These are phyloP conservation scores for Carassius carassius DNA, from an alignment of 2,113 vertebrate genomes.

Conservation along the genomic window DNA sequence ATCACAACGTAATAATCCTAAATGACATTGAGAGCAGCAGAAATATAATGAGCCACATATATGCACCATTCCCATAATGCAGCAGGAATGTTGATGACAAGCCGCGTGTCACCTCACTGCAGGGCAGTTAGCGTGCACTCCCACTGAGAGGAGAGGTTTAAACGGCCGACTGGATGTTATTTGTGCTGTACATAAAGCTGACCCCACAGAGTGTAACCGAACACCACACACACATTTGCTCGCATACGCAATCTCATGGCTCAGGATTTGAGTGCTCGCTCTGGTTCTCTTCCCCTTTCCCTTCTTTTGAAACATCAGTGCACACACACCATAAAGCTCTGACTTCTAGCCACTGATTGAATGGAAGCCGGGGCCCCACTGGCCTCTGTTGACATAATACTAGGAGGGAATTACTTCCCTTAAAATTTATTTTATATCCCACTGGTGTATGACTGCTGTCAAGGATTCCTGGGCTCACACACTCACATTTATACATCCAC, in stretches of 20 bases:
- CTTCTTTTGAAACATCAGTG: slow-evolving; percentile 54
- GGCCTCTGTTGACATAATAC: slow-evolving; percentile 54
- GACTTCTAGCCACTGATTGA: slow-evolving; percentile 48
- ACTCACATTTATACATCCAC: slow-evolving; percentile 21
- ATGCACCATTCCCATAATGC: slow-evolving; percentile 28
- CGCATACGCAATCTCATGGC: slow-evolving; percentile 3
- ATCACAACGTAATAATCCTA: slow-evolving; percentile 53
- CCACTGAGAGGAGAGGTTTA: slow-evolving; percentile 55
- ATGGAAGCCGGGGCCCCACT: slow-evolving; percentile 45
- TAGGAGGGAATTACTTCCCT: slow-evolving; percentile 47
- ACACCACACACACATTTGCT: slow-evolving; percentile 7
- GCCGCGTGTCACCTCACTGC: slow-evolving; percentile 47
- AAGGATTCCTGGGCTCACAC: slow-evolving; percentile 44
- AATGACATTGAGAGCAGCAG: slow-evolving; percentile 50
- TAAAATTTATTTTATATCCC: slow-evolving; percentile 58
- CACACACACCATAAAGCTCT: slow-evolving; percentile 1
- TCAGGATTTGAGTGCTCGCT: slow-evolving; percentile 42
- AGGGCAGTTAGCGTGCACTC: slow-evolving; percentile 56
- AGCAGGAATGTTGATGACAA: slow-evolving; percentile 41
- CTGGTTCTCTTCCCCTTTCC: slow-evolving; percentile 44
- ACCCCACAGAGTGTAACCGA: slow-evolving; percentile 52
- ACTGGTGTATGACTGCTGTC: slow-evolving; percentile 54
- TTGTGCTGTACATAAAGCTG: slow-evolving; percentile 55
- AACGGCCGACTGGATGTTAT: slow-evolving; percentile 56
- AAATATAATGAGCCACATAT: slow-evolving; percentile 53